Percentiles rank a stretch among this genome's conserved stretches.
Evolutionary conservation across 2,888 invertebrate genomes (phyloP).

Genomic region (Cheilosia pagana): DNA sequence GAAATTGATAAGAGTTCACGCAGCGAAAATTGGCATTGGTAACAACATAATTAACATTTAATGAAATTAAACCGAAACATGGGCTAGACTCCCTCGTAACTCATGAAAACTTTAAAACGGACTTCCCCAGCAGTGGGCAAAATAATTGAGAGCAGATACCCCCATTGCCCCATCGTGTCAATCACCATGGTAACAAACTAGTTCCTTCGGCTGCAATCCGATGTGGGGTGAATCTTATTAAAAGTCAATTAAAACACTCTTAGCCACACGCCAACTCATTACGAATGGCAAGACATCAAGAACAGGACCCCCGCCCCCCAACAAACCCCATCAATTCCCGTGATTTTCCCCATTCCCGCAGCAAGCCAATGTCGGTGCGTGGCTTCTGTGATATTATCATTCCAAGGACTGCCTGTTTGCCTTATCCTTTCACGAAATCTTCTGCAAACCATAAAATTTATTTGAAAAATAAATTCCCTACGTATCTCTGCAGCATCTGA

Average conservation of each 20-base stretch:
- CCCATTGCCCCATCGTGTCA: not conserved
- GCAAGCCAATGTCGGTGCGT: slow-evolving; percentile 1
- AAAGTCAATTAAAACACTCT: slow-evolving; percentile 73
- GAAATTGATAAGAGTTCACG: too few relatives aligned
- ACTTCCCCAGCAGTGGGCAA: not conserved
- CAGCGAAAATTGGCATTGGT: not conserved
- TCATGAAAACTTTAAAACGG: not conserved
- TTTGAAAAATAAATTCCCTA: slow-evolving; percentile 47
- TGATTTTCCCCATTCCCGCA: slow-evolving; percentile 31
- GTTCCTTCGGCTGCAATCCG: slow-evolving; percentile 31
- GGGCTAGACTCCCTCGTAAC: not conserved
- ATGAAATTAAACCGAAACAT: slow-evolving; percentile 34
- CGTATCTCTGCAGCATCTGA: slow-evolving; percentile 44
- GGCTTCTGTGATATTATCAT: slow-evolving; percentile 43
- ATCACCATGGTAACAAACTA: slow-evolving; percentile 41
- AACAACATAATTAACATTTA: slow-evolving; percentile 31
- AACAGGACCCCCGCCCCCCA: not conserved
- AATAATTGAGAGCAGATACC: slow-evolving; percentile 42
- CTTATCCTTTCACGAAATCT: slow-evolving; percentile 18
- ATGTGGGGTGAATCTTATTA: slow-evolving; percentile 59
- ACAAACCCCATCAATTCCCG: slow-evolving; percentile 19
- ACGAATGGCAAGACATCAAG: slow-evolving; percentile 35
- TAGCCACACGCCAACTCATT: slow-evolving; percentile 71
- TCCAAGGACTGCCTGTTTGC: not conserved
- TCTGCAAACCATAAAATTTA: slow-evolving; percentile 18